Evolutionary conservation across 92 coral and sea anemone genomes (phyloP), one percentile per base, ranked within the genome.

Genomic region (Phenganax stokvisi): DNA sequence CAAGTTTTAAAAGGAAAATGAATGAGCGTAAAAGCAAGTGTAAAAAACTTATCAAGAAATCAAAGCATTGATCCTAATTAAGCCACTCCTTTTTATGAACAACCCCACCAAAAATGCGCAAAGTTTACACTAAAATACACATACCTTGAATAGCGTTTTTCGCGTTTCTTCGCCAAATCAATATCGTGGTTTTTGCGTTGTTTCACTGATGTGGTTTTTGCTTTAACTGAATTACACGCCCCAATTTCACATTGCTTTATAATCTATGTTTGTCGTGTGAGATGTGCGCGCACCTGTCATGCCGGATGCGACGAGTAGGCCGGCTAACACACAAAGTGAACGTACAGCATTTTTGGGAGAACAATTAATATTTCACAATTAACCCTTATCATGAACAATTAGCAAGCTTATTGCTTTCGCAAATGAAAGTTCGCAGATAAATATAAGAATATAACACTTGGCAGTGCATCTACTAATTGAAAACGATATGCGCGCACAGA

Each of bases 371-470:
- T 13, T 56, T 62, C 56, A 59, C 57, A 77, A 77, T 77, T 77
- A 77, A 77, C 54, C 72, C 44, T 77, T 56, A 77, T 77, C 81
- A 77, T 37, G 66, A 62, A 73, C 83, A 79, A 79, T 79, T 79
- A 79, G 74, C 28, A 60, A 51, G 51, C 69, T 62, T 79, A 79
- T 79, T 79, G 83, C 83, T 62, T 65, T 64, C 74, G 74, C 83
- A 52, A 62, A 79, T 31, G 63, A 44, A 79, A 61, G 9, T 73
- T 20, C 53, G 8, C 51, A 29, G 74, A 64, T 79, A 62, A 79
- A 79, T 64, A 79, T 28, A 54, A 16, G 65, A 79, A 67, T 54
- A 79, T 62, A 79, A 7, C 15, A 54, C 28, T 10, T 11, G 54
- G 17, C 54, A 64, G 12, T 27, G 47, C 17, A 11, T 37, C 47